Evolutionary conservation across 2,888 invertebrate genomes (phyloP), one percentile per base, ranked within the genome.

Genomic region (Nesidiocoris tenuis): DNA sequence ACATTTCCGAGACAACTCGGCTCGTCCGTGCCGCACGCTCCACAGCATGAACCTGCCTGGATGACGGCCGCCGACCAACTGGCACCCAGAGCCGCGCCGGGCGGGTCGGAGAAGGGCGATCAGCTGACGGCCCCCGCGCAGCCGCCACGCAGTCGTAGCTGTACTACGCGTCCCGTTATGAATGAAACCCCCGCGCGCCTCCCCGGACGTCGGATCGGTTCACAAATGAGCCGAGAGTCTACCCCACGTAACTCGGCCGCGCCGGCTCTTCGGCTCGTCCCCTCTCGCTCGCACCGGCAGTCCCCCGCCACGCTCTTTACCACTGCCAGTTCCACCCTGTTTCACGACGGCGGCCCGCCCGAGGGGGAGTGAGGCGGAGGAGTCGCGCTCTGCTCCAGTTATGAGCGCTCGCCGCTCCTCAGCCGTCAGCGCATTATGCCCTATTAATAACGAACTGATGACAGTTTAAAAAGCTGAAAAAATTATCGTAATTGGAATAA

Each of bases 131-230:
- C 54, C 70, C 19, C 63, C 61, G n/a, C 61, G 55, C 39, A 12
- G 39, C 72, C 65, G 22, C 65, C 25, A 65, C 65, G 59, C 65
- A 56, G 17, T 65, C 77, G 59, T 18, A 17, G 22, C 56, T 25
- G 56, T 75, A 65, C 61, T 63, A 67, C 68, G 63, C 68, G 74
- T 59, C 59, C 75, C 70, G 74, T 76, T 76, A 76, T 76, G 75
- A 67, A 77, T 70, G 70, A 65, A 65, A 74, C 56, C 66, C 68
- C 65, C 72, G 77, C 59, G 64, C 63, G 64, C 70, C 66, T 23
- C 65, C 54, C 68, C 23, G 54, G 25, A 56, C 65, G 54, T 17
- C 76, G 39, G 21, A 23, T 21, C 59, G 59, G n/a, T 18, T n/a
- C n/a, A 18, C 25, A n/a, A 12, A 61, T 61, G 12, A 64, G 23